Conservation (phyloP, 2,888 invertebrate species). For the Mythimna vitellina region DNA sequence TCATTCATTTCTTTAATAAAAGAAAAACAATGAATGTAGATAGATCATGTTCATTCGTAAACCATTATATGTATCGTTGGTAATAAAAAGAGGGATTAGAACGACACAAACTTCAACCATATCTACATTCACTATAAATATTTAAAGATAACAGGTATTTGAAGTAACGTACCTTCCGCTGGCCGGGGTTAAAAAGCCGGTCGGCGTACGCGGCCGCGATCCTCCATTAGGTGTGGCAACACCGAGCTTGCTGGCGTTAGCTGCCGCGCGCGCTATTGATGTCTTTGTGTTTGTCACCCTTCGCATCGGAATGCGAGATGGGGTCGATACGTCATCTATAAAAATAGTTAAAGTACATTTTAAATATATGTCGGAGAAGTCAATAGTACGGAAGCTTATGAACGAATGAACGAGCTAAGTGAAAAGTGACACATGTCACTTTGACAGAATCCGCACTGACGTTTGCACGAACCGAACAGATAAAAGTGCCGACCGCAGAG, state of each 20-base stretch:
- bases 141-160: constrained; percentile 1
- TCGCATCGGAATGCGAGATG: constrained; percentile 95
- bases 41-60: constrained; percentile 23
- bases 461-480: too few relatives aligned
- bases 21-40: constrained; percentile 34
- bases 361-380: too few relatives aligned
- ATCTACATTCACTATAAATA: constrained; percentile 38
- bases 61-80: constrained; percentile 19
- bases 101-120: constrained; percentile 4
- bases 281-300: constrained; percentile 92
- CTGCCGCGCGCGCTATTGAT: constrained; percentile 90
- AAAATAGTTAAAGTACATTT: not conserved
- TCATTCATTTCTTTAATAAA: constrained; percentile 32
- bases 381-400: too few relatives aligned
- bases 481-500: too few relatives aligned
- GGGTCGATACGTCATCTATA: constrained; percentile 93
- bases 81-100: constrained; percentile 4
- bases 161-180: constrained; percentile 92
- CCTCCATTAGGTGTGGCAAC: constrained; percentile 91
- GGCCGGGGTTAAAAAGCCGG: constrained; percentile 94
- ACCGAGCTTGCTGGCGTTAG: constrained; percentile 91
- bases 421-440: too few relatives aligned
- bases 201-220: constrained; percentile 94
- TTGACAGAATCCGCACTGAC: too few relatives aligned
- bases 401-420: too few relatives aligned